Conservation (phyloP, 1,140 invertebrate species). For the Drosophila ananassae region DNA sequence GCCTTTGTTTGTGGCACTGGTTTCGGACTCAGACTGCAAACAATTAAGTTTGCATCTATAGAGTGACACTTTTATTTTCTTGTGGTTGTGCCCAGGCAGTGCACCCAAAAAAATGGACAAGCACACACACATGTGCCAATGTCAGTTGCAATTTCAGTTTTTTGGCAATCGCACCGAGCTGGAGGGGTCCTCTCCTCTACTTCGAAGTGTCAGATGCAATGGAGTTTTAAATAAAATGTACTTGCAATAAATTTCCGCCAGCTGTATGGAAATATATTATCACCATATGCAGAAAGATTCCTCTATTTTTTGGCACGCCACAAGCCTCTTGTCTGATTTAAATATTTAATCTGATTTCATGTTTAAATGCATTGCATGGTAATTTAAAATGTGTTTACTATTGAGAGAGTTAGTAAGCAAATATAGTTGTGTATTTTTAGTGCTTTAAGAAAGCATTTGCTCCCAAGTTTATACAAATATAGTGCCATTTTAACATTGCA, state of each 20-base stretch:
- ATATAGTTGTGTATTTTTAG: constrained; percentile 1
- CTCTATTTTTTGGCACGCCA: constrained; percentile 54
- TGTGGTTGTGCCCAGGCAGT: constrained; percentile 38
- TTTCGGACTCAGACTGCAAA: constrained; percentile 51
- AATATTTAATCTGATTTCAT: constrained; percentile 82
- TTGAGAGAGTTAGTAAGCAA: constrained; percentile 3
- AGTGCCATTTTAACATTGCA: not conserved
- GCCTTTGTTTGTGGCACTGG: constrained; percentile 44
- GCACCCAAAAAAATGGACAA: constrained; percentile 19
- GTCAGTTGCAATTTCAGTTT: constrained; percentile 48
- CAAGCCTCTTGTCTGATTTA: constrained; percentile 67
- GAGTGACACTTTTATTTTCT: constrained; percentile 74
- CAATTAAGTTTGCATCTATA: constrained; percentile 70
- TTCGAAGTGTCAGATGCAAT: constrained; percentile 62
- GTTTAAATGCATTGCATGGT: constrained; percentile 43
- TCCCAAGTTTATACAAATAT: too few species aligned
- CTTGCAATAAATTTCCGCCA: constrained; percentile 73
- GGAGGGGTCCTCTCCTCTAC: constrained; percentile 5
- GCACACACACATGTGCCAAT: constrained; percentile 23
- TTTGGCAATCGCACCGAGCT: constrained; percentile 52
- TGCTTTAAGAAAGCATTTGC: constrained; percentile 2
- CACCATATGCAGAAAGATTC: constrained; percentile 17
- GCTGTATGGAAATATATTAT: constrained; percentile 46
- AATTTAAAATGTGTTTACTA: constrained; percentile 20
- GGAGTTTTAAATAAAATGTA: constrained; percentile 78